Conservation (phyloP, 2,888 invertebrate species). For the Yponomeuta evonymella region DNA sequence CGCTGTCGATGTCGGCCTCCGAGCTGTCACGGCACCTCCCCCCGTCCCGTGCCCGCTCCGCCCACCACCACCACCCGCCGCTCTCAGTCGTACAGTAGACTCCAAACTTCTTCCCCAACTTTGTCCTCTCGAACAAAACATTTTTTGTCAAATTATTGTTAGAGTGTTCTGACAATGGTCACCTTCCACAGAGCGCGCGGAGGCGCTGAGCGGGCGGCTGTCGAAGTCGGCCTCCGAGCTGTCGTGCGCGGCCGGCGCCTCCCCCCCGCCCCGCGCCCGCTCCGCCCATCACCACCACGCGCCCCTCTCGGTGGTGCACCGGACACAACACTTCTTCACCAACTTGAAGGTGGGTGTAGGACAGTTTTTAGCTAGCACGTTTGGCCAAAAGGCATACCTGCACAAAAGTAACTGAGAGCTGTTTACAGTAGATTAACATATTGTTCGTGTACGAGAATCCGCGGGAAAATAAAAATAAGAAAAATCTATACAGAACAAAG, state of each 20-base stretch:
- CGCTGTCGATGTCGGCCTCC: conserved; percentile 88
- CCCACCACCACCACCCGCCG: conserved; percentile 70
- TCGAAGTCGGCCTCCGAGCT: conserved; percentile 90
- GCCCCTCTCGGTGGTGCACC: conserved; percentile 84
- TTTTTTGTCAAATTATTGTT: too few relatives aligned
- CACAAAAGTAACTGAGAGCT: too few relatives aligned
- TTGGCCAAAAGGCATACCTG: neutral
- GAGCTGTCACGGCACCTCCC: conserved; percentile 80
- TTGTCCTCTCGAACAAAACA: too few relatives aligned
- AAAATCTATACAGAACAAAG: too few relatives aligned
- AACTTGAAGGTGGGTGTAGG: conserved; percentile 79
- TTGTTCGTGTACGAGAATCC: too few relatives aligned
- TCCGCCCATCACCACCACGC: conserved; percentile 67
- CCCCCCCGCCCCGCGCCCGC: conserved; percentile 65
- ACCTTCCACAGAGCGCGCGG: conserved; percentile 48
- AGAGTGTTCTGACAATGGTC: neutral
- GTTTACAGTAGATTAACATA: too few relatives aligned
- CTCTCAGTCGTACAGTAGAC: conserved; percentile 87
- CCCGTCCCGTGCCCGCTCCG: conserved; percentile 62
- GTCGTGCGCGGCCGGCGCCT: conserved; percentile 77
- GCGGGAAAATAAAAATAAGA: too few relatives aligned
- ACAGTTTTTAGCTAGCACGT: neutral
- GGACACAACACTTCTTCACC: conserved; percentile 88
- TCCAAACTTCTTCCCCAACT: too few relatives aligned
- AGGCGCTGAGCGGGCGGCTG: conserved; percentile 74